phyloP scores from a whole-genome alignment of 2,113 vertebrate species.

The Typhlomys cinereus region DNA sequence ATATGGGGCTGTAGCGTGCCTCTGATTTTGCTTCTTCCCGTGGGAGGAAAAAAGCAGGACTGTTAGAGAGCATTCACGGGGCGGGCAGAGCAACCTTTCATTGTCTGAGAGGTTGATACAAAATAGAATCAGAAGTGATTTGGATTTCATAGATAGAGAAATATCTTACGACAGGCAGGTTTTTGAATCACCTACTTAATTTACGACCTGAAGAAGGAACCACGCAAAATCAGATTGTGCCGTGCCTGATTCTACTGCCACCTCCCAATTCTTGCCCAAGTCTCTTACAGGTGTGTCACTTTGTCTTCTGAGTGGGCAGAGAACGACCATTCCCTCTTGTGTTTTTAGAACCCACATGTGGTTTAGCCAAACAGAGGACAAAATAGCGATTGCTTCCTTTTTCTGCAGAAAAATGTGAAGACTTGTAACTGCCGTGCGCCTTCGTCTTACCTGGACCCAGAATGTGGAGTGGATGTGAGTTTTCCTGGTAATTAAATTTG shows the following conservation, averaged over 20 bases:
- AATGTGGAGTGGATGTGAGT: conserved; percentile 51
- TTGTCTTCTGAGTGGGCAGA: not conserved
- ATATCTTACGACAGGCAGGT: not conserved
- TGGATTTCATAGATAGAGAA: conserved; percentile 34
- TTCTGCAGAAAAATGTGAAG: conserved; percentile 29
- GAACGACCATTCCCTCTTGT: conserved; percentile 32
- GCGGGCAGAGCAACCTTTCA: not conserved
- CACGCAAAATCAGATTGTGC: conserved; percentile 22
- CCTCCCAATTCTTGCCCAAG: conserved; percentile 42
- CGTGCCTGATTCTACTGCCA: too few relatives aligned
- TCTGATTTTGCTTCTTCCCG: not conserved
- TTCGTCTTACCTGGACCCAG: conserved; percentile 52
- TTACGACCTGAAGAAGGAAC: not conserved
- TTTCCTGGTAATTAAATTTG: conserved; percentile 73
- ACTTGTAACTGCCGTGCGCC: not conserved
- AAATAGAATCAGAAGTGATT: not conserved
- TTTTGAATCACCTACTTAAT: conserved; percentile 3
- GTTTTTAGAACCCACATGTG: not conserved
- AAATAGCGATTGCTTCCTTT: conserved; percentile 33
- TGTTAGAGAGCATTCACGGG: not conserved
- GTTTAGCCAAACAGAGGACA: conserved; percentile 52
- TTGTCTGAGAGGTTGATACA: not conserved
- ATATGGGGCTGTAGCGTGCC: not conserved
- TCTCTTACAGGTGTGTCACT: conserved; percentile 31
- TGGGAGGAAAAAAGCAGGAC: not conserved